phyloP scores from a whole-genome alignment of 2,888 invertebrate species.

The Sepioteuthis lessoniana region DNA sequence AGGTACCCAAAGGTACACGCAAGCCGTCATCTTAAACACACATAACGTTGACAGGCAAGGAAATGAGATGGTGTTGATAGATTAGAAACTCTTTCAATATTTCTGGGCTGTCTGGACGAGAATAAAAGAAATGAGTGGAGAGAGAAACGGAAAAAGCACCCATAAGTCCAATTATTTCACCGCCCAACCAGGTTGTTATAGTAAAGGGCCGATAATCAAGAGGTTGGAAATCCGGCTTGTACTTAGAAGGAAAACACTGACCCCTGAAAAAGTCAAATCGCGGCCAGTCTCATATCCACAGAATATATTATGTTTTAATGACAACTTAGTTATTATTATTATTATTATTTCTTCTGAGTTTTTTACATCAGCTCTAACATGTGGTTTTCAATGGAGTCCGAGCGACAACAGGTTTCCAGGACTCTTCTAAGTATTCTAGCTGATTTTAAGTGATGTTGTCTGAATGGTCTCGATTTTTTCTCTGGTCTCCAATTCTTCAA shows the following conservation, averaged over 20 bases:
- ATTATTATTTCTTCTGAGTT: too few relatives aligned
- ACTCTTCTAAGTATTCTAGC: too few relatives aligned
- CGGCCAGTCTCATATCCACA: not conserved
- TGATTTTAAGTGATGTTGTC: too few relatives aligned
- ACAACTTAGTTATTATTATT: not conserved
- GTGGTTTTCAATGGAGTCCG: too few relatives aligned
- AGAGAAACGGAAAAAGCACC: not conserved
- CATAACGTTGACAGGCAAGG: constrained; percentile 10
- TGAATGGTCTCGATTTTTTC: too few relatives aligned
- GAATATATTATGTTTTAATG: not conserved
- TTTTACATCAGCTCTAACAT: too few relatives aligned
- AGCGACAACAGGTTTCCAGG: too few relatives aligned
- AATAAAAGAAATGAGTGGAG: constrained; percentile 4
- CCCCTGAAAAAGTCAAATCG: not conserved
- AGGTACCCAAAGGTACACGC: constrained; percentile 20
- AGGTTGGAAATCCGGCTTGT: not conserved
- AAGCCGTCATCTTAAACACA: constrained; percentile 33
- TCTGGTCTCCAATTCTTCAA: too few relatives aligned
- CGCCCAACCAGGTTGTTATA: not conserved
- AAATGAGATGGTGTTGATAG: constrained; percentile 23
- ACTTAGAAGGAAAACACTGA: not conserved
- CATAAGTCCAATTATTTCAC: not conserved
- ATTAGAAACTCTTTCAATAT: constrained; percentile 13
- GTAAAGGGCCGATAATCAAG: not conserved
- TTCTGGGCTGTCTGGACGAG: not conserved